A percentile compares a stretch with the other conserved stretches of the same genome.
Conservation (phyloP, 1,140 invertebrate species). For the Uloborus diversus region DNA sequence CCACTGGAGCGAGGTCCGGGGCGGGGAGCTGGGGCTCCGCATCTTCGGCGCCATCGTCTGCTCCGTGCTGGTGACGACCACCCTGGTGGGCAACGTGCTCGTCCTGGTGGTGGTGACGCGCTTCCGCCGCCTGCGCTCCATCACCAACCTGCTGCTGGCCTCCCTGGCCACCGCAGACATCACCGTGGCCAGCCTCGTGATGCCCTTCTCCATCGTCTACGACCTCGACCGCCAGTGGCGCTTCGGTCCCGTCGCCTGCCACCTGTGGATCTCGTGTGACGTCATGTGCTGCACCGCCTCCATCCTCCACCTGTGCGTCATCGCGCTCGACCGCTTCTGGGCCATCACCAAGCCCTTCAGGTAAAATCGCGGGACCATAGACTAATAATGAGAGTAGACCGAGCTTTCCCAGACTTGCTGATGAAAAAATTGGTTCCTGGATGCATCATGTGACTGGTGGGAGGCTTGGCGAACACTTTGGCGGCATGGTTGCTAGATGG, state of each 20-base stretch:
- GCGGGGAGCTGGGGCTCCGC: constrained; percentile 30
- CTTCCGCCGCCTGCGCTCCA: constrained; percentile 77
- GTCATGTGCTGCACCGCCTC: constrained; percentile 77
- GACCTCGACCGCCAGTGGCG: constrained; percentile 81
- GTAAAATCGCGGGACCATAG: too few relatives aligned
- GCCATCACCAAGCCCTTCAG: constrained; percentile 91
- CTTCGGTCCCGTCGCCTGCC: constrained; percentile 84
- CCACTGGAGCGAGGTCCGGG: constrained; percentile 26
- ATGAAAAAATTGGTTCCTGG: too few relatives aligned
- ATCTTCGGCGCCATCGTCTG: constrained; percentile 56
- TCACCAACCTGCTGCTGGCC: constrained; percentile 83
- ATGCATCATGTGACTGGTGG: too few relatives aligned
- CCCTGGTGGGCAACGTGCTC: constrained; percentile 87
- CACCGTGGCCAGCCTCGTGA: constrained; percentile 78
- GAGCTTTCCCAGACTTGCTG: too few relatives aligned
- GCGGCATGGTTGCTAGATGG: too few relatives aligned
- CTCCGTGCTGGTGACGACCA: constrained; percentile 63
- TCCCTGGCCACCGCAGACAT: constrained; percentile 81
- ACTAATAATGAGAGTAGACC: too few relatives aligned
- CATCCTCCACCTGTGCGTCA: constrained; percentile 90
- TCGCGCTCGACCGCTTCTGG: constrained; percentile 82
- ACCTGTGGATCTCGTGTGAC: constrained; percentile 69
- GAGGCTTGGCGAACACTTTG: too few relatives aligned
- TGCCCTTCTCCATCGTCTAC: constrained; percentile 83
- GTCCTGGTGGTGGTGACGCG: constrained; percentile 86